phyloP scores from a whole-genome alignment of 2,797 vertebrate species.

The Cetoscarus ocellatus region DNA sequence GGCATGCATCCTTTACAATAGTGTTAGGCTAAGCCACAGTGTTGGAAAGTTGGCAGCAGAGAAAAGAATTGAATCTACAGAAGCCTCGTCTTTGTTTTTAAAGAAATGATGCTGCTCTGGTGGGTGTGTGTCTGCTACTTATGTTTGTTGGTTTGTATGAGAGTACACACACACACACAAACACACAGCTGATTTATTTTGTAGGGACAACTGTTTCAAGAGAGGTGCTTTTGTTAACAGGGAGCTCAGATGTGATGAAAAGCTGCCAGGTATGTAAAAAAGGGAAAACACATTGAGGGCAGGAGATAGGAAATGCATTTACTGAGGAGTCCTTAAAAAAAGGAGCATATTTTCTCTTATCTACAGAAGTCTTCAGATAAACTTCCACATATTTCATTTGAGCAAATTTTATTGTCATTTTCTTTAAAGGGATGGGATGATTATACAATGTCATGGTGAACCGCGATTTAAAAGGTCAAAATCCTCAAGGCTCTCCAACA shows the following conservation, averaged over 20 bases:
- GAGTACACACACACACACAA: conserved; percentile 23
- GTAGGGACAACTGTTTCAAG: conserved; percentile 43
- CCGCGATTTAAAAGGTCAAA: too few relatives aligned
- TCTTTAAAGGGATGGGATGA: too few relatives aligned
- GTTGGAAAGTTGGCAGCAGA: conserved; percentile 68
- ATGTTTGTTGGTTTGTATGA: conserved; percentile 58
- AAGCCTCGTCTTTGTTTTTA: conserved; percentile 60
- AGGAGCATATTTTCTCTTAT: too few relatives aligned
- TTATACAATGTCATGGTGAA: too few relatives aligned
- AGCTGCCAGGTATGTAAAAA: not conserved
- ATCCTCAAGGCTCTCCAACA: too few relatives aligned
- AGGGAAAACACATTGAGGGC: not conserved
- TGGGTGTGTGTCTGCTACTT: conserved; percentile 55
- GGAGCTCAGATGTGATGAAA: conserved; percentile 1
- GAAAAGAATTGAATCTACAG: conserved; percentile 66
- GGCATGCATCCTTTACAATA: conserved; percentile 73
- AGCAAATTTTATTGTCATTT: too few relatives aligned
- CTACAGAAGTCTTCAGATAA: too few relatives aligned
- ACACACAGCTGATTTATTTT: conserved; percentile 33
- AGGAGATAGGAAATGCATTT: conserved; percentile 1
- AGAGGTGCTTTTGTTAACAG: conserved; percentile 30
- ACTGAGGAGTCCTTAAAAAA: not conserved
- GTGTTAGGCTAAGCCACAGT: conserved; percentile 68
- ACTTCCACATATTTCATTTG: too few relatives aligned
- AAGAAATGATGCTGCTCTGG: conserved; percentile 54